A percentile compares a stretch with the other conserved stretches of the same genome.
Evolutionary conservation across 2,113 vertebrate species (phyloP).

Genomic region (Cyanoderma ruficeps): DNA sequence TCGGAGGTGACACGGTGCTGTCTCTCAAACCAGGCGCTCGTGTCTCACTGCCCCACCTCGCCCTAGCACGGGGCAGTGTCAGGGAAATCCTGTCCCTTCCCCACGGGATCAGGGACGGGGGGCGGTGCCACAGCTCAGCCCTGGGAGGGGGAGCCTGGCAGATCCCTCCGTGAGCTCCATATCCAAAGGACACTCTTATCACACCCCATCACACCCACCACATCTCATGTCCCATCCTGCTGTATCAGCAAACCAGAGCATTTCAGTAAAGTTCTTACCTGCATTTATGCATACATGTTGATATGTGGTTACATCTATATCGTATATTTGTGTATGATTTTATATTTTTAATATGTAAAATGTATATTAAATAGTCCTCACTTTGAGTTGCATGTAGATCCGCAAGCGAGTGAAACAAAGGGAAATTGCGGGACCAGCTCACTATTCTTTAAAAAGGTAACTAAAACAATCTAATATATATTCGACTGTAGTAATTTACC

Average conservation of each 20-base stretch:
- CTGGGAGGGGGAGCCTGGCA: too few species aligned
- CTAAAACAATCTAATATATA: neutral
- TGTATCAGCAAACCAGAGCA: fast-evolving
- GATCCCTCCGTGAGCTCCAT: fast-evolving
- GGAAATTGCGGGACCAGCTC: neutral
- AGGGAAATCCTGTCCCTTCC: neutral
- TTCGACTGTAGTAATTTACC: neutral
- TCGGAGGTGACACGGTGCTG: neutral
- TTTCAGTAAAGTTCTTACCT: neutral
- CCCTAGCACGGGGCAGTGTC: neutral
- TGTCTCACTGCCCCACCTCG: too few species aligned
- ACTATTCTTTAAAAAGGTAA: neutral
- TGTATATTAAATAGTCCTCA: neutral
- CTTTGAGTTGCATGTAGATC: neutral
- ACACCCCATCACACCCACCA: fast-evolving
- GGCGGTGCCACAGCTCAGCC: neutral
- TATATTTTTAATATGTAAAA: neutral
- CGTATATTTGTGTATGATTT: neutral
- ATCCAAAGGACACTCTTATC: neutral
- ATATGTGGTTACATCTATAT: neutral
- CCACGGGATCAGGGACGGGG: fast-evolving
- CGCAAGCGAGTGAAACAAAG: neutral
- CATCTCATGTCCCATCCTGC: neutral
- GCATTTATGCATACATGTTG: neutral
- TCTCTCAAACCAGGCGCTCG: neutral